Evolutionary conservation across 1,140 invertebrate species (phyloP), one percentile per base, ranked within the genome.

Genomic region (Vanessa atalanta): DNA sequence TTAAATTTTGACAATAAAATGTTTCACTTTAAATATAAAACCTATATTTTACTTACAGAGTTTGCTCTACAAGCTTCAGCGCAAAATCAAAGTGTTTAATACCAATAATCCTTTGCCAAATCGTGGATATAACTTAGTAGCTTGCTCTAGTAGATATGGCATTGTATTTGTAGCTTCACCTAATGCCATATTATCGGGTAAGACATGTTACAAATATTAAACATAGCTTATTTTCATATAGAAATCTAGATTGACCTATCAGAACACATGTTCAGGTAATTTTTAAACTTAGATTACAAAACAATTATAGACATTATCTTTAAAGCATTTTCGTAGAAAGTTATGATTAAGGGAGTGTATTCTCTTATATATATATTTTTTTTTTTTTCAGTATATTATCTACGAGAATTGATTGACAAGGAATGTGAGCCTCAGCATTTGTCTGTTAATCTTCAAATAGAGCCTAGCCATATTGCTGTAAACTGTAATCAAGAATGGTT

Each of bases 81-180:
- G 88, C 9, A 92, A 92, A 81, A 79, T 91, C 14, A 91, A 92
- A 80, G 90, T 92, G 13, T 91, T 92, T 63, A 87, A 90, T 60
- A 88, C 85, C 31, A 82, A 71, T 50, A 81, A 87, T 65, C 12
- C 76, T 3, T 82, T 92, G 47, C 75, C 81, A 13, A 90, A 89
- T 76, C 81, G 86, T 65, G 90, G 90, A 7, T 92, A 92, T 60
- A 90, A 89, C 72, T 77, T 92, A 61, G 80, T 91, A 16, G 76
- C 86, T 9, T 84, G 83, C 67, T 80, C 80, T 13, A 90, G 84
- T 61, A 92, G 91, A 79, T 92, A 89, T 84, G 90, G 88, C 3
- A 73, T 90, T 69, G 87, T 90, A 31, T 91, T 92, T 72, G 65
- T 92, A 71, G 85, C 81, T 67, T 81, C 84, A 60, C 89, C 90